A percentile compares a stretch with the other conserved stretches of the same genome.
These are phyloP conservation scores for Pavo muticus DNA, from an alignment of 2,113 vertebrate species.

Conservation along the genomic window DNA sequence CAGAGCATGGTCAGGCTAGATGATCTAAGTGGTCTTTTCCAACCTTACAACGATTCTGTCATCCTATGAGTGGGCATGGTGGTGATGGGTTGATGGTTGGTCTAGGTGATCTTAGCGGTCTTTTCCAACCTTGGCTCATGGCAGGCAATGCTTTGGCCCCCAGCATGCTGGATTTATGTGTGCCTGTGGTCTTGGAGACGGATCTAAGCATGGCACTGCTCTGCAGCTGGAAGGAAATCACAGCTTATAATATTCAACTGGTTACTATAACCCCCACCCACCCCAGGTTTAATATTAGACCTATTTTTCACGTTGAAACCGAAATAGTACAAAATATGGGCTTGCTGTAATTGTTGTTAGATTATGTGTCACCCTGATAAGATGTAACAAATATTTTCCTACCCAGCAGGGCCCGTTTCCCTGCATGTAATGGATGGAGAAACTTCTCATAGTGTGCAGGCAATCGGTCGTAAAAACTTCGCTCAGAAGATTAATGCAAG, in stretches of 20 bases:
- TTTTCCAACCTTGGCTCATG: too few relatives aligned
- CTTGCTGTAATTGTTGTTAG: slow-evolving; percentile 87
- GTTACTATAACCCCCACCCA: slow-evolving; percentile 64
- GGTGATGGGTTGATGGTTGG: too few relatives aligned
- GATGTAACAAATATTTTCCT: slow-evolving; percentile 87
- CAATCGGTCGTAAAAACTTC: slow-evolving; percentile 84
- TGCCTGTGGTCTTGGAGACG: not conserved
- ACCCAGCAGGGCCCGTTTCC: slow-evolving; percentile 76
- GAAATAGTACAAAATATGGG: slow-evolving; percentile 84
- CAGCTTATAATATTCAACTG: slow-evolving; percentile 64
- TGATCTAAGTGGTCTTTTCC: too few relatives aligned
- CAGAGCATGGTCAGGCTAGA: too few relatives aligned
- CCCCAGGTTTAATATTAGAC: slow-evolving; percentile 75
- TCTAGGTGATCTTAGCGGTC: too few relatives aligned
- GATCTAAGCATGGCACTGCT: not conserved
- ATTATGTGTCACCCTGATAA: slow-evolving; percentile 88
- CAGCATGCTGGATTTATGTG: slow-evolving; percentile 30
- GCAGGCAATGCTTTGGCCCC: not conserved
- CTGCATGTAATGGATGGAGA: slow-evolving; percentile 83
- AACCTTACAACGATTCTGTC: too few relatives aligned
- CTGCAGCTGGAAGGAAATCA: not conserved
- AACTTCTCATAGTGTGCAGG: slow-evolving; percentile 80
- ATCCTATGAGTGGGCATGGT: too few relatives aligned
- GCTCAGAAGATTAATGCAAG: slow-evolving; percentile 80
- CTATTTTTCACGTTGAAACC: slow-evolving; percentile 79